Evolutionary conservation across 2,113 vertebrate species (phyloP).

Genomic region (Passer domesticus): DNA sequence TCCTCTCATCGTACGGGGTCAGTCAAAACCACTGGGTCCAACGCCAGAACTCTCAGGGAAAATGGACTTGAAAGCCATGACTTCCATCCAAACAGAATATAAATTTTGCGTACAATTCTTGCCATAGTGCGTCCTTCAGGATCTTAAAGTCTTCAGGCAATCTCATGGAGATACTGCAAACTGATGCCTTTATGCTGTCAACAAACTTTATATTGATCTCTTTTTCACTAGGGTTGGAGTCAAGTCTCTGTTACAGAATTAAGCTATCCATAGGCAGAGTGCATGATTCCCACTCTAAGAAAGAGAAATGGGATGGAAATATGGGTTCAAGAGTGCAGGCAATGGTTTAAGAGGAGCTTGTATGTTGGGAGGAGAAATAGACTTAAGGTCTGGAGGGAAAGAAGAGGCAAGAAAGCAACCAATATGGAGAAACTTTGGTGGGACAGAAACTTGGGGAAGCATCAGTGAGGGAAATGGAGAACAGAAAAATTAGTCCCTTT

Average conservation of each 20-base stretch:
- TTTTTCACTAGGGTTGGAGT: not conserved
- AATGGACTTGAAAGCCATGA: not conserved
- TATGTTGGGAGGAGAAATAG: not conserved
- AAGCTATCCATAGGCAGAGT: not conserved
- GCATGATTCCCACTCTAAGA: not conserved
- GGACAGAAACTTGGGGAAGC: not conserved
- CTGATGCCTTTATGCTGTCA: not conserved
- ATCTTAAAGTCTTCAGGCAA: not conserved
- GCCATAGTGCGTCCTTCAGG: not conserved
- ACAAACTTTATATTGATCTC: not conserved
- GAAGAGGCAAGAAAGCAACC: not conserved
- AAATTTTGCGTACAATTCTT: not conserved
- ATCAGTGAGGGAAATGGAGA: not conserved
- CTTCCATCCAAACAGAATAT: not conserved
- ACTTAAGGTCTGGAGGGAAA: not conserved
- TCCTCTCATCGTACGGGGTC: not conserved
- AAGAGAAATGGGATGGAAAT: not conserved
- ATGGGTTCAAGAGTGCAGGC: not conserved
- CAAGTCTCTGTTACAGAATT: not conserved
- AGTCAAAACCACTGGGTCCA: not conserved
- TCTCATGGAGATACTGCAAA: not conserved
- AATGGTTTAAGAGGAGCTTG: not conserved
- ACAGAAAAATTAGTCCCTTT: not conserved
- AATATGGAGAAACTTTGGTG: not conserved
- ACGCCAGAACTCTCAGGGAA: not conserved